A percentile compares a stretch with the other conserved stretches of the same genome.
These are phyloP conservation scores for Palythoa grandiflora DNA, from an alignment of 92 coral and sea anemone species.

Conservation along the genomic window DNA sequence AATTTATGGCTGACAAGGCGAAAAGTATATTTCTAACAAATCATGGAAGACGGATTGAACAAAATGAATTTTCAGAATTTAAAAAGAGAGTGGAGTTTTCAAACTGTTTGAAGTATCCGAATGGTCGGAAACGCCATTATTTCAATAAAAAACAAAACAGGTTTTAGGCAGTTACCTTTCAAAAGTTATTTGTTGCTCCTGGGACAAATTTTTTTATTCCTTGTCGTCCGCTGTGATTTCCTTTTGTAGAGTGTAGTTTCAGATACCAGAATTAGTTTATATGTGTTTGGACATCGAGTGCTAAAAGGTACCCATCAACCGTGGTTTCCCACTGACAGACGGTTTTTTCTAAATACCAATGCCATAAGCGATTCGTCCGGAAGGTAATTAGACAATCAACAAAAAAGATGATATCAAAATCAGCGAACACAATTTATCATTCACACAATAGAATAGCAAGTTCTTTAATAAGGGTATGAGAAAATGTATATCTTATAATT, in stretches of 20 bases:
- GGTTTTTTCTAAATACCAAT: slow-evolving; percentile 42
- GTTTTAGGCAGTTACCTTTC: slow-evolving; percentile 7
- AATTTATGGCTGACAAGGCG: neutral
- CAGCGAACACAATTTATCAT: slow-evolving; percentile 33
- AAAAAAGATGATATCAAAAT: slow-evolving; percentile 37
- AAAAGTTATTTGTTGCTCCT: neutral
- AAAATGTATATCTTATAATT: neutral
- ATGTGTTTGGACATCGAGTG: slow-evolving; percentile 31
- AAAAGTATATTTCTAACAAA: neutral
- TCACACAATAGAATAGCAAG: slow-evolving; percentile 7
- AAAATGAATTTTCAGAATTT: neutral
- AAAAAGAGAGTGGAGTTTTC: neutral
- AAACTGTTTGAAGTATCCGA: neutral
- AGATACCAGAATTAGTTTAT: slow-evolving; percentile 11
- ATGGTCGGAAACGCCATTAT: neutral
- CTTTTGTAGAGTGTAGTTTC: slow-evolving; percentile 8
- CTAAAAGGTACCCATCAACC: slow-evolving; percentile 34
- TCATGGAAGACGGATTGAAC: neutral
- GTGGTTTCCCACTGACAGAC: slow-evolving; percentile 51
- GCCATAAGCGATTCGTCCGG: slow-evolving; percentile 43
- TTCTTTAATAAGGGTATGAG: slow-evolving; percentile 29
- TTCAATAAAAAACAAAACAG: neutral
- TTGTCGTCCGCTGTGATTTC: slow-evolving; percentile 13
- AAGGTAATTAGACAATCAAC: slow-evolving; percentile 49
- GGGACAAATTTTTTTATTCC: neutral